Evolutionary conservation across 1,140 invertebrate species (phyloP), one percentile per base, ranked within the genome.

Genomic region (Trichogramma pretiosum): DNA sequence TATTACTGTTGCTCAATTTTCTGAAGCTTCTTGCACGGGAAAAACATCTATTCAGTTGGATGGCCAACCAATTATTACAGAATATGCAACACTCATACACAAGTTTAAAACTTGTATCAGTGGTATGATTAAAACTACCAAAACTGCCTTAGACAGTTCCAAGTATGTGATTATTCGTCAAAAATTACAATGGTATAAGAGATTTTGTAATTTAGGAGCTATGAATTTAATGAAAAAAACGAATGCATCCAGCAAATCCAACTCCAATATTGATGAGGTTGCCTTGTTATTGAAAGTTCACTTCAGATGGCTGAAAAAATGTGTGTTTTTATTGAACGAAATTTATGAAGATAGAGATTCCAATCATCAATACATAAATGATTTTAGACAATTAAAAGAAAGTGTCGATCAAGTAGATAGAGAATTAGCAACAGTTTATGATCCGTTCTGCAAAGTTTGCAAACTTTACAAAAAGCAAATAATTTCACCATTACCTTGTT

Each of bases 21-120:
- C 45, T 39, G 61, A 43, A 59, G 66, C 44, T 16, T 22, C 33
- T 26, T 22, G 35, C 2, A 9, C 68, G 52, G 60, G 37, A 52
- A 68, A 59, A 48, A 44, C 74, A 11, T 60, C 66, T 2, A 66
- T 73, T 16, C 68, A 72, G 44, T 72, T 76, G 35, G 56, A 60
- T 3, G 64, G 77, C 39, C 70, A 76, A 55, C 72, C 74, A 2
- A 57, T 79, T 11, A 57, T 79, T 26, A 70, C 64, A 28, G 51
- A 69, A 41, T 77, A 74, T 52, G 59, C 56, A 9, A 37, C 52
- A 11, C 63, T 77, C 28, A 26, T 74, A 5, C 50, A 64, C 13
- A 49, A 65, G n/a, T 52, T 71, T 13, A 67, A 73, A 34, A 55
- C 53, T 1, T 65, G 54, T 30, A 63, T 77, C 11, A 26, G 59